A percentile compares a stretch with the other conserved stretches of the same genome.
Conservation (phyloP, 2,888 invertebrate genomes). For the Stomorhina lunata region DNA sequence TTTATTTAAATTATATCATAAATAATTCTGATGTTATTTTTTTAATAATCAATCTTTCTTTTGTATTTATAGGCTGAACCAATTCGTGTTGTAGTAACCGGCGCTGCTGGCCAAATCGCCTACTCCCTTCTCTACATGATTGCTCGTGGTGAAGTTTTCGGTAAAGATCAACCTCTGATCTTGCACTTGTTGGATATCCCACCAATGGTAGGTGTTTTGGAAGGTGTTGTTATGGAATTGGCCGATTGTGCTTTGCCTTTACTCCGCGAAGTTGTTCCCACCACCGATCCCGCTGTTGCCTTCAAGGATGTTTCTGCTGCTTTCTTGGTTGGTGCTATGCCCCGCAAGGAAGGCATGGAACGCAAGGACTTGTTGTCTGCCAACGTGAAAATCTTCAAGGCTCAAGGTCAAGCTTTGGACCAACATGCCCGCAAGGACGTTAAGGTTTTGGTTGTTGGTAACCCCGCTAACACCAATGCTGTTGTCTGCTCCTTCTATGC, state of each 20-base stretch:
- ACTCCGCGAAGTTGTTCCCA: constrained; percentile 90
- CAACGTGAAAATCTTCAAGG: constrained; percentile 99
- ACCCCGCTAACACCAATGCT: constrained; percentile 99
- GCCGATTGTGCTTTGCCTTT: constrained; percentile 96
- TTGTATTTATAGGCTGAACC: constrained; percentile 85
- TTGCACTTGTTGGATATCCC: constrained; percentile 96
- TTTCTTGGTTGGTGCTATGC: constrained; percentile 99
- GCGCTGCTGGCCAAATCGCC: constrained; percentile 99
- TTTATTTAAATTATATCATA: too few species aligned
- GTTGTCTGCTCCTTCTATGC: constrained; percentile 97
- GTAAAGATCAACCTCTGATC: constrained; percentile 90
- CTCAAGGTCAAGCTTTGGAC: constrained; percentile 96
- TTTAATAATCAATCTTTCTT: background rate
- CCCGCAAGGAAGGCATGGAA: constrained; percentile 98
- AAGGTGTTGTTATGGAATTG: constrained; percentile 98
- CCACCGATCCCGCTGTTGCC: constrained; percentile 93
- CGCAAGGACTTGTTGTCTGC: constrained; percentile 98
- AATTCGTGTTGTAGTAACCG: constrained; percentile 96
- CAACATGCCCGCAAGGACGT: constrained; percentile 94
- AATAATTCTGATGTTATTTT: too few species aligned
- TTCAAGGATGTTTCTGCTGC: constrained; percentile 98
- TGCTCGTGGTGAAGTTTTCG: constrained; percentile 97
- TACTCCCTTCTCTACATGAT: constrained; percentile 97
- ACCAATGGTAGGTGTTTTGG: constrained; percentile 97
- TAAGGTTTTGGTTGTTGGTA: constrained; percentile 98